Conservation (phyloP, 1,140 invertebrate species). For the Sinonovacula constricta region DNA sequence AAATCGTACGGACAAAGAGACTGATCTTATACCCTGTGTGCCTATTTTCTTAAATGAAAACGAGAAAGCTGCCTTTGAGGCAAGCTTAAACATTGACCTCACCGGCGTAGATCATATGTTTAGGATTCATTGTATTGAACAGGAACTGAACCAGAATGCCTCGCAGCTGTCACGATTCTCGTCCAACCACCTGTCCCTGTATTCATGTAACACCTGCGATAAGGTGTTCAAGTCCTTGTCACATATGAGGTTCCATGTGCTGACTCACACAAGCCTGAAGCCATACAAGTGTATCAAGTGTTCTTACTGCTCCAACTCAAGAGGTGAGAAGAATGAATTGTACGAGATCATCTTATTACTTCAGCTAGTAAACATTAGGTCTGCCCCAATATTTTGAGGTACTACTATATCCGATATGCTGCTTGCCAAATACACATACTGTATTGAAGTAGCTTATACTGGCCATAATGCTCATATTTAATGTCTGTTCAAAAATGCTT, state of each 20-base stretch:
- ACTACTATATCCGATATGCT: too few relatives aligned
- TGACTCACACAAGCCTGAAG: conserved; percentile 77
- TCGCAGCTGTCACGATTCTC: conserved; percentile 45
- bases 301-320: conserved; percentile 74
- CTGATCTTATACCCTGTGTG: conserved; percentile 62
- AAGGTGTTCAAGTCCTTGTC: conserved; percentile 78
- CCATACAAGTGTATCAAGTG: conserved; percentile 78
- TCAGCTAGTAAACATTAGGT: too few relatives aligned
- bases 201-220: conserved; percentile 76
- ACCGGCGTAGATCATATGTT: conserved; percentile 73
- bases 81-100: conserved; percentile 72
- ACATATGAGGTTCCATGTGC: conserved; percentile 77
- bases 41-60: conserved; percentile 72
- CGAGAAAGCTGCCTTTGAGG: conserved; percentile 72
- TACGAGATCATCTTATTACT: too few relatives aligned
- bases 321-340: too few relatives aligned
- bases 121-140: conserved; percentile 72
- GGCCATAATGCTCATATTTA: too few relatives aligned
- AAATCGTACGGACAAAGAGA: conserved; percentile 46
- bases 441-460: too few relatives aligned
- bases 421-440: too few relatives aligned
- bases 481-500: too few relatives aligned
- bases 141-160: conserved; percentile 73
- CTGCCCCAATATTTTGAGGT: too few relatives aligned
- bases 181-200: conserved; percentile 68